These are phyloP conservation scores for Lacanobia oleracea DNA, from an alignment of 2,888 invertebrate species.

Conservation along the genomic window DNA sequence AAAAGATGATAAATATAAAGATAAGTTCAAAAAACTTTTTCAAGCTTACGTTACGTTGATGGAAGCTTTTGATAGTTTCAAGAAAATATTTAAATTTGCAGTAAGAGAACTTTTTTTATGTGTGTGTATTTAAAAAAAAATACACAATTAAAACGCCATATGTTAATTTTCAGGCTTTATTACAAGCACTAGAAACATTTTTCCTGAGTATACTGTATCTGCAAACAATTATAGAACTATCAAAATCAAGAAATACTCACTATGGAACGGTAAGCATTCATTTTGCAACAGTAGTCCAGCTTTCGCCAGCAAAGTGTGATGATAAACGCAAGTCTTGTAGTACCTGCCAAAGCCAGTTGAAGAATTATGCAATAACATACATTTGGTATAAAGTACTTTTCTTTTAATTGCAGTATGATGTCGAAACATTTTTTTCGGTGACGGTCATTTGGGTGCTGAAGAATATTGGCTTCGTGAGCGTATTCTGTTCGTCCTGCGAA, in stretches of 20 bases:
- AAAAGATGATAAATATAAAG: constrained; percentile 11
- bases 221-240: constrained; percentile 12
- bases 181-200: constrained; percentile 14
- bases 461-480: not conserved
- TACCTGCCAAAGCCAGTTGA: too few relatives aligned
- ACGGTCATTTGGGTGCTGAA: constrained; percentile 2
- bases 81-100: constrained; percentile 22
- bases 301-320: too few relatives aligned
- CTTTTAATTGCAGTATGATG: constrained; percentile 5
- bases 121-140: not conserved
- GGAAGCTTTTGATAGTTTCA: constrained; percentile 16
- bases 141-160: not conserved
- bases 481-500: not conserved
- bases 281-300: too few relatives aligned
- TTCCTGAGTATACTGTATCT: constrained; percentile 19
- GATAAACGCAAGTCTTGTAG: too few relatives aligned
- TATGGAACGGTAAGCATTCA: constrained; percentile 10
- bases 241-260: not conserved
- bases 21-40: constrained; percentile 6
- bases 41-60: constrained; percentile 11
- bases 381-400: not conserved
- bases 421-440: not conserved
- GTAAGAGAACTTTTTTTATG: not conserved
- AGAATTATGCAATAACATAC: not conserved
- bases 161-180: constrained; percentile 2